A percentile compares a stretch with the other conserved stretches of the same genome.
These are phyloP conservation scores for Ornithoptera alexandrae DNA, from an alignment of 2,888 invertebrate genomes.

Conservation along the genomic window DNA sequence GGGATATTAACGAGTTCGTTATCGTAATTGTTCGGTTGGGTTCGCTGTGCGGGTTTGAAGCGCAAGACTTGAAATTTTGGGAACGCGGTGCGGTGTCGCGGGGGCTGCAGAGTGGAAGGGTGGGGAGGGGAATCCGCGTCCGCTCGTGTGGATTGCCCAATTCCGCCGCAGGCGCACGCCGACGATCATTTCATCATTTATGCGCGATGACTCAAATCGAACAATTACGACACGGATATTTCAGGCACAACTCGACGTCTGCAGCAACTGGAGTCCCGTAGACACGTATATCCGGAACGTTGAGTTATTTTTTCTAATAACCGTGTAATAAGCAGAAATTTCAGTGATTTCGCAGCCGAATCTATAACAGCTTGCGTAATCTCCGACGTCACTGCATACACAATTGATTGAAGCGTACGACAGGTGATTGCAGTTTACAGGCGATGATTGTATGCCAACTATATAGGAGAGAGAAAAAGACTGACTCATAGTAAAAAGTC, in stretches of 20 bases:
- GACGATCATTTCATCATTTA: slow-evolving; percentile 64
- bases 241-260: slow-evolving; percentile 37
- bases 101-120: slow-evolving; percentile 16
- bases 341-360: slow-evolving; percentile 76
- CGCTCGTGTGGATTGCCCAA: slow-evolving; percentile 72
- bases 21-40: slow-evolving; percentile 51
- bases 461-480: slow-evolving; percentile 90
- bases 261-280: slow-evolving; percentile 10
- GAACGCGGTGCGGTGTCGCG: slow-evolving; percentile 36
- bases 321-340: slow-evolving; percentile 71
- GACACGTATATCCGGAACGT: neutral
- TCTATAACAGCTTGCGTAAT: slow-evolving; percentile 72
- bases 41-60: slow-evolving; percentile 45
- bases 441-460: slow-evolving; percentile 72
- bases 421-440: slow-evolving; percentile 28
- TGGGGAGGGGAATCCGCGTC: slow-evolving; percentile 42
- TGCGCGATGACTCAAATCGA: slow-evolving; percentile 60
- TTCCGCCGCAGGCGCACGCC: slow-evolving; percentile 57
- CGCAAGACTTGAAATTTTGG: slow-evolving; percentile 58
- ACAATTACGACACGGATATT: slow-evolving; percentile 59
- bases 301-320: slow-evolving; percentile 30
- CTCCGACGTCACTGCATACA: slow-evolving; percentile 76
- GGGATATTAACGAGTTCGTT: slow-evolving; percentile 47
- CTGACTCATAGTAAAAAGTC: slow-evolving; percentile 83
- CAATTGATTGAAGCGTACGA: slow-evolving; percentile 37